A percentile compares a stretch with the other conserved stretches of the same genome.
Evolutionary conservation across 1,140 invertebrate genomes (phyloP).

Genomic region (Caenorhabditis tropicalis): DNA sequence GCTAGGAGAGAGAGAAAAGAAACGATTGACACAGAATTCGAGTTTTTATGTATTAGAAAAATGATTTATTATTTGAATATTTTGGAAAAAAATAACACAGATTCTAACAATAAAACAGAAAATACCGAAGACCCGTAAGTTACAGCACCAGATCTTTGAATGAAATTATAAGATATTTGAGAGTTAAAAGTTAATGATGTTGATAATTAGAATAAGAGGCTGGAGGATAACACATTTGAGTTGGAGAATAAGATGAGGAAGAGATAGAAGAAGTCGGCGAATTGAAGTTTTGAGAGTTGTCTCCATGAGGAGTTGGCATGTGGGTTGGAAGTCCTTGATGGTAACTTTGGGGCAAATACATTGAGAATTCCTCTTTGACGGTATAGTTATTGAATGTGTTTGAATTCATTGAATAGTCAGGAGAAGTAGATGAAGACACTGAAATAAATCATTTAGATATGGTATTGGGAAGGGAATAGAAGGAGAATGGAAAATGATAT

Average conservation of each 20-base stretch:
- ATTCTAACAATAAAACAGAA: not conserved
- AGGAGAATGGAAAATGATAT: not conserved
- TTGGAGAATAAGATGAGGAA: not conserved
- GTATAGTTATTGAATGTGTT: not conserved
- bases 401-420: not conserved
- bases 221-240: conserved; percentile 15
- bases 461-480: not conserved
- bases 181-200: not conserved
- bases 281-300: not conserved
- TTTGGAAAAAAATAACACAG: not conserved
- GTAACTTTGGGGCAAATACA: not conserved
- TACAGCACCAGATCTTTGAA: not conserved
- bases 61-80: not conserved
- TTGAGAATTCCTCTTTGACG: not conserved
- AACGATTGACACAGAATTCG: conserved; percentile 18
- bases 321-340: not conserved
- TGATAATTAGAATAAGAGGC: not conserved
- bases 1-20: not conserved
- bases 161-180: not conserved
- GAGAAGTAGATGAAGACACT: not conserved
- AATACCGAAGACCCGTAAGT: conserved; percentile 2
- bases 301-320: not conserved
- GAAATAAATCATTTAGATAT: not conserved
- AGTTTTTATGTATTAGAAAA: not conserved
- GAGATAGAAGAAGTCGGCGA: not conserved